Conservation (phyloP, 2,113 vertebrate species). For the Corvus moneduloides region DNA sequence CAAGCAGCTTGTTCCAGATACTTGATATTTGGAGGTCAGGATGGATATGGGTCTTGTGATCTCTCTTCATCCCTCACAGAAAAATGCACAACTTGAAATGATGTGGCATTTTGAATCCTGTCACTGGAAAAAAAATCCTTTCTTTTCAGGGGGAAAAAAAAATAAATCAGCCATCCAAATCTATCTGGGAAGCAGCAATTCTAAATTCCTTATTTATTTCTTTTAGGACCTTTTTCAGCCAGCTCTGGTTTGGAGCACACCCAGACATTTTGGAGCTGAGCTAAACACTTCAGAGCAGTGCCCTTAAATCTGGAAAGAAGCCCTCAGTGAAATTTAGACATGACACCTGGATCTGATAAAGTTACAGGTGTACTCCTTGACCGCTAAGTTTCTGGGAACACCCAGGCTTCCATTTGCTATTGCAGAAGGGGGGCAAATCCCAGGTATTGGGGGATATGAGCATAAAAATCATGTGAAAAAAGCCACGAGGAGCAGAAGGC, state of each 20-base stretch:
- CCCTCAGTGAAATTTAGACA: neutral
- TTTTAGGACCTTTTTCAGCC: neutral
- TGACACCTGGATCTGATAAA: neutral
- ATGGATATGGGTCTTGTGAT: neutral
- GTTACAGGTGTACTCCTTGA: neutral
- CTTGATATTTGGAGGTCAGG: conserved; percentile 23
- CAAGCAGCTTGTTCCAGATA: conserved; percentile 27
- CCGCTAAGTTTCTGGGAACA: rapidly evolving
- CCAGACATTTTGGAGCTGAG: neutral
- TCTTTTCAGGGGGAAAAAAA: neutral
- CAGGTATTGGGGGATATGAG: neutral
- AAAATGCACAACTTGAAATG: conserved; percentile 1
- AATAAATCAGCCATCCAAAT: neutral
- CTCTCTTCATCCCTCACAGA: neutral
- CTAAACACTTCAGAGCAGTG: neutral
- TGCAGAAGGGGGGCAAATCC: neutral
- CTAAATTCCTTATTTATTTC: conserved; percentile 8
- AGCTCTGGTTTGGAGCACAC: neutral
- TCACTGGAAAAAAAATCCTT: neutral
- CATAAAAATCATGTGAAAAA: neutral
- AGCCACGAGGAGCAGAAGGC: neutral
- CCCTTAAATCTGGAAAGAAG: neutral
- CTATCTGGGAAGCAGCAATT: neutral
- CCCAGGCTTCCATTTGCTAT: neutral
- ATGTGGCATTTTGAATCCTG: neutral